Evolutionary conservation across 2,113 vertebrate species (phyloP).

Genomic region (Meriones unguiculatus): DNA sequence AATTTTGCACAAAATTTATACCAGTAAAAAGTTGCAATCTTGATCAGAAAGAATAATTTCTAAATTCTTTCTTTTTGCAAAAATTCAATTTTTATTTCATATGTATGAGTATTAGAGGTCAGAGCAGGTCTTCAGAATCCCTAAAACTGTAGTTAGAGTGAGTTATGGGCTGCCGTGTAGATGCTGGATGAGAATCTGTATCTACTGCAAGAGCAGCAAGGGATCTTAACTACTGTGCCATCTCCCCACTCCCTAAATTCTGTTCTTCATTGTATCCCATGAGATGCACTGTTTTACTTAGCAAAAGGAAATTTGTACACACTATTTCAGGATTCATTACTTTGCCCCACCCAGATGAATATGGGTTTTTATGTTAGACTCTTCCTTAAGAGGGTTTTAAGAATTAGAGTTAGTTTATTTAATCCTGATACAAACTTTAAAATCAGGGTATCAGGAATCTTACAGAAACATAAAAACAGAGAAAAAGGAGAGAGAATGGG

Average conservation of each 20-base stretch:
- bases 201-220: neutral
- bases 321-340: neutral
- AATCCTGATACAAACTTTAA: neutral
- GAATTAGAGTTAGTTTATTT: neutral
- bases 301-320: neutral
- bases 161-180: neutral
- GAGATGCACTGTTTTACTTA: neutral
- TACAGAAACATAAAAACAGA: neutral
- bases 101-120: neutral
- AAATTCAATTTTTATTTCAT: neutral
- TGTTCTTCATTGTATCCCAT: neutral
- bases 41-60: neutral
- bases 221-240: neutral
- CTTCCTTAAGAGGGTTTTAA: neutral
- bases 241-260: neutral
- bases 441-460: neutral
- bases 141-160: neutral
- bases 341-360: neutral
- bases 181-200: neutral
- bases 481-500: no score
- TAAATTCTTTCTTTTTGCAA: neutral
- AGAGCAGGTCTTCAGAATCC: neutral
- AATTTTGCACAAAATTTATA: neutral
- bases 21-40: neutral
- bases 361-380: neutral